Conservation (phyloP, 2,797 vertebrate genomes). For the Agapornis canus region DNA sequence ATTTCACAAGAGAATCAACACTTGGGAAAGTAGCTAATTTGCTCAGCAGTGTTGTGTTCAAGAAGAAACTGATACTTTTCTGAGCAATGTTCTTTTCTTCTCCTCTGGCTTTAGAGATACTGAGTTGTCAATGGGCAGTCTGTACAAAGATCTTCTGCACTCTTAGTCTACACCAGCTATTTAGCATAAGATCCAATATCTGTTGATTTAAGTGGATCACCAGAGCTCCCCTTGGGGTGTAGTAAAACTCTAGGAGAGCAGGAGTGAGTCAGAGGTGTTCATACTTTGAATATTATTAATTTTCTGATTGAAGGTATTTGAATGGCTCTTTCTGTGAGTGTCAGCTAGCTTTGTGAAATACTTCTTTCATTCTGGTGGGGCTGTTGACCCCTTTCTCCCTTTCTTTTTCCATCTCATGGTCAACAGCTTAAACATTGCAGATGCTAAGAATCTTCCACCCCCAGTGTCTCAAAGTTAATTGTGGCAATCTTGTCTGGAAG, state of each 20-base stretch:
- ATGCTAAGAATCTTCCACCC: not conserved
- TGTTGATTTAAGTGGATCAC: not conserved
- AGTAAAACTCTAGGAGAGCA: not conserved
- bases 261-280: not conserved
- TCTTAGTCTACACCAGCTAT: not conserved
- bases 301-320: not conserved
- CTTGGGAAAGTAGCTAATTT: not conserved
- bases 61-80: not conserved
- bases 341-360: not conserved
- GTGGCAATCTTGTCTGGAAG: not conserved
- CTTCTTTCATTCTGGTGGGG: not conserved
- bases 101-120: not conserved
- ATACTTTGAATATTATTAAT: not conserved
- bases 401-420: not conserved
- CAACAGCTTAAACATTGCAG: not conserved
- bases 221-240: not conserved
- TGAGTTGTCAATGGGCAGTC: not conserved
- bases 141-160: not conserved
- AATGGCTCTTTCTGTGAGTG: not conserved
- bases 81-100: not conserved
- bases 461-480: not conserved
- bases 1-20: not conserved
- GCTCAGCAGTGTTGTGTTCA: not conserved
- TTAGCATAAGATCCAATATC: not conserved
- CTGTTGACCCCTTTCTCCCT: not conserved